Evolutionary conservation across 1,140 invertebrate genomes (phyloP).

Genomic region (Diorhabda sublineata): DNA sequence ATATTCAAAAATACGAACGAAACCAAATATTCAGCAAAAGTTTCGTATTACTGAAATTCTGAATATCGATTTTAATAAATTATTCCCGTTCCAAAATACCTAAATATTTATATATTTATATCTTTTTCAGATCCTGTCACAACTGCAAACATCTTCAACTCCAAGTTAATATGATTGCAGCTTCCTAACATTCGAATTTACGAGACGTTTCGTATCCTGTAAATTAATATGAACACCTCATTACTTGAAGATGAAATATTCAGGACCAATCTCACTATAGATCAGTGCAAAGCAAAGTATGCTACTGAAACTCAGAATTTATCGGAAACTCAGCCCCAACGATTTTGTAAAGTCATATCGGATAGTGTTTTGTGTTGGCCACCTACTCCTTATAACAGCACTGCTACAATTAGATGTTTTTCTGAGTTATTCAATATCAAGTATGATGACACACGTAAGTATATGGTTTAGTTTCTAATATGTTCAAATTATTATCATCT

Average conservation of each 20-base stretch:
- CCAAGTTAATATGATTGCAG: too few species aligned
- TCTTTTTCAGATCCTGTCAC: too few species aligned
- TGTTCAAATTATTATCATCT: too few species aligned
- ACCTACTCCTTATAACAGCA: slow-evolving; percentile 47
- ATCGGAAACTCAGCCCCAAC: slow-evolving; percentile 22
- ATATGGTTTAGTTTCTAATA: background rate
- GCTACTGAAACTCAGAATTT: slow-evolving; percentile 24
- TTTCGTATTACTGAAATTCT: too few species aligned
- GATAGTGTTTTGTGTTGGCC: slow-evolving; percentile 59
- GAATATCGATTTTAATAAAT: too few species aligned
- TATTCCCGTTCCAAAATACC: too few species aligned
- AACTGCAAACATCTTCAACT: too few species aligned
- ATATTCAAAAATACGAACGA: too few species aligned
- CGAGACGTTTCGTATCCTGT: too few species aligned
- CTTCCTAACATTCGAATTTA: too few species aligned
- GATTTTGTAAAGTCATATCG: slow-evolving; percentile 45
- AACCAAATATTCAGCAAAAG: too few species aligned
- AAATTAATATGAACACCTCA: slow-evolving; percentile 10
- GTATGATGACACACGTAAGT: slow-evolving; percentile 50
- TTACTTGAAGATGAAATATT: background rate
- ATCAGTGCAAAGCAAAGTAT: slow-evolving; percentile 27
- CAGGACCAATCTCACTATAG: slow-evolving; percentile 18
- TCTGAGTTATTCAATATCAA: slow-evolving; percentile 51
- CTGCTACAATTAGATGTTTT: slow-evolving; percentile 53
- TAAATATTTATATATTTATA: too few species aligned